Conservation (phyloP, 2,797 vertebrate genomes). For the Chrysocyon brachyurus region DNA sequence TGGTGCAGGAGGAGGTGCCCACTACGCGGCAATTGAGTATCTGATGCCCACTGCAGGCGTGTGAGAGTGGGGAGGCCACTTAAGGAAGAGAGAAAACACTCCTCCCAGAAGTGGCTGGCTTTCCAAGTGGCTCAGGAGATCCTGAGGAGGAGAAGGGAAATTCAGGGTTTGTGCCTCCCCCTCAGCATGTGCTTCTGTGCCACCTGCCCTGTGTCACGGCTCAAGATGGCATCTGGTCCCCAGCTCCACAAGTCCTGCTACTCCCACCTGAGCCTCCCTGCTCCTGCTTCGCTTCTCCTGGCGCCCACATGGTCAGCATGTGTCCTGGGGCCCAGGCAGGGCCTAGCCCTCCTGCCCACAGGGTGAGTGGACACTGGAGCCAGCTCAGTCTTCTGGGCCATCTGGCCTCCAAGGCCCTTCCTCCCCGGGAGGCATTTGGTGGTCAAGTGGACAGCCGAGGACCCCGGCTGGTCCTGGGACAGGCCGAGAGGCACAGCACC, state of each 20-base stretch:
- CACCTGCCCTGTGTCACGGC: neutral
- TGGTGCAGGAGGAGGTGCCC: neutral
- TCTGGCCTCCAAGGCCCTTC: neutral
- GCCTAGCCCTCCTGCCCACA: too few species aligned
- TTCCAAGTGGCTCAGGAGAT: neutral
- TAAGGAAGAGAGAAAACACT: neutral
- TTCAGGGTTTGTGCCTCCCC: neutral
- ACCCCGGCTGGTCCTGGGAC: fast-evolving
- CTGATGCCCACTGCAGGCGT: neutral
- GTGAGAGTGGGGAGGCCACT: too few species aligned
- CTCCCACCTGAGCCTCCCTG: neutral
- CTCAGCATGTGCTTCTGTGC: neutral
- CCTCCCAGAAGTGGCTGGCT: too few species aligned
- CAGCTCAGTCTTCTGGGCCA: neutral
- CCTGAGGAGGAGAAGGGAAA: fast-evolving
- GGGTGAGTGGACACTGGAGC: too few species aligned
- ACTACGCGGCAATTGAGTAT: neutral
- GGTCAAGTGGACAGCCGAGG: fast-evolving
- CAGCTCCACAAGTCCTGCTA: neutral
- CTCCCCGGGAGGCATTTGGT: neutral
- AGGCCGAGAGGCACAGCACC: fast-evolving
- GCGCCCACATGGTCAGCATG: neutral
- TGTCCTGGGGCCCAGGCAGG: neutral
- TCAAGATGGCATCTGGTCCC: neutral
- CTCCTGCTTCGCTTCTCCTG: neutral